phyloP scores from a whole-genome alignment of 2,888 invertebrate genomes.

The Drosophila prostipennis region DNA sequence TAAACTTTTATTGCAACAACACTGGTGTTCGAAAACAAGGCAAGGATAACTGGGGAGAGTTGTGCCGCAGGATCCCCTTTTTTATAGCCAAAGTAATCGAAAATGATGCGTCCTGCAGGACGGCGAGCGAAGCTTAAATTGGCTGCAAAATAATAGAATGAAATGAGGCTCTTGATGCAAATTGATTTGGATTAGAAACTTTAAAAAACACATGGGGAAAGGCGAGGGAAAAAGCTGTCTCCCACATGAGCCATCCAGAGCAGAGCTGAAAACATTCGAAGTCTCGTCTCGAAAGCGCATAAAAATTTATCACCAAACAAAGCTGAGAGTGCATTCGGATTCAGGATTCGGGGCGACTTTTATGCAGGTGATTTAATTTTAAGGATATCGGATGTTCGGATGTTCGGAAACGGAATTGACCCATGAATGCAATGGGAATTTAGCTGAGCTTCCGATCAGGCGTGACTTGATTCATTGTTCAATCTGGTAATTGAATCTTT shows the following conservation, averaged over 20 bases:
- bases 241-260: conserved; percentile 43
- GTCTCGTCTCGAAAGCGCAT: conserved; percentile 52
- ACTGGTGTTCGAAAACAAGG: conserved; percentile 28
- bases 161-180: conserved; percentile 83
- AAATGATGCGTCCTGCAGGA: conserved; percentile 75
- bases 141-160: conserved; percentile 82
- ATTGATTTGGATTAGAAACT: conserved; percentile 83
- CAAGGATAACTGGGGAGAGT: neutral
- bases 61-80: conserved; percentile 9
- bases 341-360: conserved; percentile 8
- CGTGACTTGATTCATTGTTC: conserved; percentile 10
- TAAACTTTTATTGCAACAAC: conserved; percentile 82
- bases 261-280: conserved; percentile 31
- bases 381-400: conserved; percentile 17
- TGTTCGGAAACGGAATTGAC: conserved; percentile 1
- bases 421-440: neutral
- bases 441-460: neutral
- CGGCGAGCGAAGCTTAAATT: conserved; percentile 57
- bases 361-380: conserved; percentile 31
- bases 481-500: conserved; percentile 22
- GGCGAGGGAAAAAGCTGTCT: conserved; percentile 11
- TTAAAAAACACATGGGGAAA: conserved; percentile 50
- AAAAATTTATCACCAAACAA: conserved; percentile 59
- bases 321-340: conserved; percentile 17
- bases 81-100: conserved; percentile 73